Evolutionary conservation across 2,797 vertebrate species (phyloP).

Genomic region (Gambelia wislizenii): DNA sequence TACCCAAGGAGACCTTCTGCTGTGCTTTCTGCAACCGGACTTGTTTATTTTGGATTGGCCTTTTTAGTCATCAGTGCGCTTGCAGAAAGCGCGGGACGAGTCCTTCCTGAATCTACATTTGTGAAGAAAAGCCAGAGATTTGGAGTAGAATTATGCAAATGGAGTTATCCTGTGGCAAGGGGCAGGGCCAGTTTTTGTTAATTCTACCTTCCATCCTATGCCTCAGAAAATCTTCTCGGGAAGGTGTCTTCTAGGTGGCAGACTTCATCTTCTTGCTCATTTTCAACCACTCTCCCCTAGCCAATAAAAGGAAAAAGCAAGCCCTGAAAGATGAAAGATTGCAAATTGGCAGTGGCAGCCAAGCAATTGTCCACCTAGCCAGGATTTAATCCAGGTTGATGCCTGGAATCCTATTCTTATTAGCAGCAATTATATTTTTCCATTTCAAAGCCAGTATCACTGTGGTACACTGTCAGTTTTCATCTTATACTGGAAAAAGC

Average conservation of each 20-base stretch:
- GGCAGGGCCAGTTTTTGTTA: too few species aligned
- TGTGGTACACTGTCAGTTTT: constrained; percentile 33
- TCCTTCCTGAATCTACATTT: too few species aligned
- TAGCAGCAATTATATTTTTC: constrained; percentile 36
- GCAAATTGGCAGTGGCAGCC: constrained; percentile 8
- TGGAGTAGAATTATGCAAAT: too few species aligned
- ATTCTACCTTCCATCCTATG: neutral
- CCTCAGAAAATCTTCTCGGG: neutral
- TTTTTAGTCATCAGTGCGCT: too few species aligned
- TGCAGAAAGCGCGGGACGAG: too few species aligned
- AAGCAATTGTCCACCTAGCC: constrained; percentile 23
- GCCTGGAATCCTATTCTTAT: constrained; percentile 44
- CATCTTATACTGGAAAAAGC: constrained; percentile 37
- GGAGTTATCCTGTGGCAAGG: neutral
- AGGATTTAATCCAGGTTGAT: constrained; percentile 4
- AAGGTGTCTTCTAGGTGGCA: neutral
- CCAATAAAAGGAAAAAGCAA: constrained; percentile 35
- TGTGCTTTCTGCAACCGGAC: too few species aligned
- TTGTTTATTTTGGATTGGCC: too few species aligned
- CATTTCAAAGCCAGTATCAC: constrained; percentile 50
- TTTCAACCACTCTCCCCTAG: neutral
- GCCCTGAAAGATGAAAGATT: constrained; percentile 30
- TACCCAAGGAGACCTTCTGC: too few species aligned
- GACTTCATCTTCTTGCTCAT: neutral
- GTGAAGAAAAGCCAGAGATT: too few species aligned